Base-by-base conservation (phyloP, 2,797 vertebrate genomes). In the Dicrostonyx torquatus region DNA sequence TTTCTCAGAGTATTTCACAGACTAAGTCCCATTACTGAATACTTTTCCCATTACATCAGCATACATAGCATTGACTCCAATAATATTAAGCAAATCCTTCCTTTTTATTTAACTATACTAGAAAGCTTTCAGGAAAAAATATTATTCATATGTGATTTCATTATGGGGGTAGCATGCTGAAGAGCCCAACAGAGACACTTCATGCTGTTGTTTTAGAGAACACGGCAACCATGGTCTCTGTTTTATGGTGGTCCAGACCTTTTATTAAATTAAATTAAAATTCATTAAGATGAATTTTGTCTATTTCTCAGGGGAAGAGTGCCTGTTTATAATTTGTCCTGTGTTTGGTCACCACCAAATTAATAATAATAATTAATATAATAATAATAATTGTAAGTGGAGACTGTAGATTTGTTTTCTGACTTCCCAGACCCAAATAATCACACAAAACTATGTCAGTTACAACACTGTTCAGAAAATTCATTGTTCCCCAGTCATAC, bases 81-180 rank as follows among this genome's bases (percentile, higher is more conserved):
- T 40, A 89, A 91, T 70, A 91, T 92, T 93, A 34, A 17, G 93
- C 95, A 96, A 92, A 94, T 96, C 48, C 80, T 95, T 97, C 93
- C 97, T 94, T 85, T 96, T 93, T 95, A 96, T 96, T 95, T 95
- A 93, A 87, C 93, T 95, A 95, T 53, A 93, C 68, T 91, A 88
- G 91, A 96, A 97, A 93, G 60, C 58, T 93, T 94, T 95, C 77
- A 94, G 95, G 77, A 94, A 87, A 87, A 94, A 94, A 87, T 94
- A 50, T 94, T 92, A 80, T 96, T 96, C 85, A 91, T 92, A 31
- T 78, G 93, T 26, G 34, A 85, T 70, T 95, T 97, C 45, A 94
- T 96, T 84, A 82, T 68, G 13, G 55, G 75, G 55, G 50, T 79
- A 79, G 88, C 78, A 89, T 68, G 77, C 31, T 26, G 86, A 96